A percentile compares a stretch with the other conserved stretches of the same genome.
phyloP scores from a whole-genome alignment of 2,113 vertebrate genomes.

The Rhea pennata region DNA sequence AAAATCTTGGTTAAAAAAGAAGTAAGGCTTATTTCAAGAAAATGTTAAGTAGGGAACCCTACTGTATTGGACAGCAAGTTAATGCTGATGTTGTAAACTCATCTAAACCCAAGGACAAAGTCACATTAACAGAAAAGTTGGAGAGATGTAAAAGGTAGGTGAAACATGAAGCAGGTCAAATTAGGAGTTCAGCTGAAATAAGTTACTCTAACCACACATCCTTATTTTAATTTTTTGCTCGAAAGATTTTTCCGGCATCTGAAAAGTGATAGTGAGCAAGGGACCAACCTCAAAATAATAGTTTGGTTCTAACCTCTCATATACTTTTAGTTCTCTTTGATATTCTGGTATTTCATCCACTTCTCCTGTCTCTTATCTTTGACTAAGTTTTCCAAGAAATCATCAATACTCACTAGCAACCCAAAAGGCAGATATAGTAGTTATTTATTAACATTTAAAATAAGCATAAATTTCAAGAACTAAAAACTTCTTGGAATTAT shows the following conservation, averaged over 20 bases:
- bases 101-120: neutral
- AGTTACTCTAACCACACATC: neutral
- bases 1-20: neutral
- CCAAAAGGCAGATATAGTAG: neutral
- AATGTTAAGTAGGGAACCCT: neutral
- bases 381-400: neutral
- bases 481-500: slow-evolving; percentile 5
- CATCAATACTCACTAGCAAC: slow-evolving; percentile 25
- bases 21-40: neutral
- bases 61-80: neutral
- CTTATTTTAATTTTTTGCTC: neutral
- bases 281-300: neutral
- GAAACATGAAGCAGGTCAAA: neutral
- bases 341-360: neutral
- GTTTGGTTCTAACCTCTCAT: neutral
- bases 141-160: neutral
- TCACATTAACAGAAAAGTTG: neutral
- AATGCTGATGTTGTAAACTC: neutral
- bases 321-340: neutral
- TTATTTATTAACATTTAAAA: slow-evolving; percentile 68
- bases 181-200: neutral
- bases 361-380: neutral
- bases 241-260: neutral
- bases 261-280: neutral
- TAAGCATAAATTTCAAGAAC: slow-evolving; percentile 37